Evolutionary conservation across 2,888 invertebrate genomes (phyloP).

Genomic region (Eristalis tenax): DNA sequence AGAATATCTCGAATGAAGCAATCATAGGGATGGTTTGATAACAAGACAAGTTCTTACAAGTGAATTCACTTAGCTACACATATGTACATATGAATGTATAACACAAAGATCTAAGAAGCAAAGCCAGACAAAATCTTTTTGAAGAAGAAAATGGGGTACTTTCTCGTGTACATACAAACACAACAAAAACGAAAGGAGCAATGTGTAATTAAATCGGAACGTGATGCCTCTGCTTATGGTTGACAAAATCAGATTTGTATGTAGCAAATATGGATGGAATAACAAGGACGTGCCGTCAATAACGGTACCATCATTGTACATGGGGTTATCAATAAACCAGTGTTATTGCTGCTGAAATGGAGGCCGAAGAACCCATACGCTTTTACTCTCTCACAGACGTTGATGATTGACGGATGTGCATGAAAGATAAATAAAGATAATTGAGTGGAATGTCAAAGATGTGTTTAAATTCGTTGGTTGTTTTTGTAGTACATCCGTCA

Average conservation of each 20-base stretch:
- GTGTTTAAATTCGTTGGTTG: constrained; percentile 7
- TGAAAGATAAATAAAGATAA: constrained; percentile 44
- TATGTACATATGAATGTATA: too few species aligned
- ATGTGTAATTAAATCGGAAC: constrained; percentile 57
- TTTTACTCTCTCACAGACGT: constrained; percentile 6
- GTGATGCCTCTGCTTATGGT: constrained; percentile 40
- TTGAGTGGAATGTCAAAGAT: constrained; percentile 31
- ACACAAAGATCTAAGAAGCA: too few species aligned
- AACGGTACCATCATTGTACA: background rate
- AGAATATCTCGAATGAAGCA: too few species aligned
- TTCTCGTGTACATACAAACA: background rate
- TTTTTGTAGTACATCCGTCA: background rate
- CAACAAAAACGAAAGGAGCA: constrained; percentile 10
- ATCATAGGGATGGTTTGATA: too few species aligned
- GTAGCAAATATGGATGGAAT: constrained; percentile 5
- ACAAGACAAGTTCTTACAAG: too few species aligned
- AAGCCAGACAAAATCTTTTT: too few species aligned
- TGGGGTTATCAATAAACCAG: constrained; percentile 11
- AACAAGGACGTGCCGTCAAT: constrained; percentile 20
- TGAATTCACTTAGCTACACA: too few species aligned
- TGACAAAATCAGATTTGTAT: constrained; percentile 52
- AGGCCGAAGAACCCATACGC: background rate
- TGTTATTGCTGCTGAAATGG: background rate
- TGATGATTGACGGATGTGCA: constrained; percentile 45
- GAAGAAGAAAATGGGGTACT: too few species aligned